Evolutionary conservation across 2,113 vertebrate species (phyloP).

Genomic region (Sapayoa aenigma): DNA sequence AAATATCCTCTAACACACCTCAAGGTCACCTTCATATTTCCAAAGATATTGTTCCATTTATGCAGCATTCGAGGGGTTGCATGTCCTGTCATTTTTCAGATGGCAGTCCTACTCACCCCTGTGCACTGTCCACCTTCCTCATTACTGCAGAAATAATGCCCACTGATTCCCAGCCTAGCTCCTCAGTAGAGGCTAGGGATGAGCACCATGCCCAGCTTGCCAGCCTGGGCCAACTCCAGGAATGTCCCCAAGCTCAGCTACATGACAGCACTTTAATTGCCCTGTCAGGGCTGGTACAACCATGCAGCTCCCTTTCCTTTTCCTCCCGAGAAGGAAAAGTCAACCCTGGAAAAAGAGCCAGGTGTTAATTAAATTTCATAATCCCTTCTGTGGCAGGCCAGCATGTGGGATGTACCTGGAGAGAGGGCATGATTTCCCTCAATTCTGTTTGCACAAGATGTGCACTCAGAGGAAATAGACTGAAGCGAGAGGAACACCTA

Average conservation of each 20-base stretch:
- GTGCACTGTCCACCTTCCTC: not conserved
- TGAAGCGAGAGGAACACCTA: not conserved
- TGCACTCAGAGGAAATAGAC: not conserved
- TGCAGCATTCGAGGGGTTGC: not conserved
- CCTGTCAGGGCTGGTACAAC: rapidly evolving
- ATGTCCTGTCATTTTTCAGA: not conserved
- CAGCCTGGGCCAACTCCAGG: not conserved
- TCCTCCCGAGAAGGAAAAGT: not conserved
- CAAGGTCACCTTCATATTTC: not conserved
- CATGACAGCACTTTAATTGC: rapidly evolving
- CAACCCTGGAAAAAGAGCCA: not conserved
- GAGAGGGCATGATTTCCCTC: not conserved
- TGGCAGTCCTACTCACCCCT: not conserved
- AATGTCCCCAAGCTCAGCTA: not conserved
- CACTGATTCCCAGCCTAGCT: not conserved
- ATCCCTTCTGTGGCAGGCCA: not conserved
- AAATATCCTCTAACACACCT: not conserved
- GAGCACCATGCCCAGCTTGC: not conserved
- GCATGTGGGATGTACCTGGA: not conserved
- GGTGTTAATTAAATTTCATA: not conserved
- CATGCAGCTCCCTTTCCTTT: not conserved
- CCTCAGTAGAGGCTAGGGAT: not conserved
- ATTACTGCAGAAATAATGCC: not conserved
- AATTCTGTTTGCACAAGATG: not conserved
- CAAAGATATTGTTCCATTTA: rapidly evolving